These are phyloP conservation scores for Clamator glandarius DNA, from an alignment of 2,797 vertebrate species.

Conservation along the genomic window DNA sequence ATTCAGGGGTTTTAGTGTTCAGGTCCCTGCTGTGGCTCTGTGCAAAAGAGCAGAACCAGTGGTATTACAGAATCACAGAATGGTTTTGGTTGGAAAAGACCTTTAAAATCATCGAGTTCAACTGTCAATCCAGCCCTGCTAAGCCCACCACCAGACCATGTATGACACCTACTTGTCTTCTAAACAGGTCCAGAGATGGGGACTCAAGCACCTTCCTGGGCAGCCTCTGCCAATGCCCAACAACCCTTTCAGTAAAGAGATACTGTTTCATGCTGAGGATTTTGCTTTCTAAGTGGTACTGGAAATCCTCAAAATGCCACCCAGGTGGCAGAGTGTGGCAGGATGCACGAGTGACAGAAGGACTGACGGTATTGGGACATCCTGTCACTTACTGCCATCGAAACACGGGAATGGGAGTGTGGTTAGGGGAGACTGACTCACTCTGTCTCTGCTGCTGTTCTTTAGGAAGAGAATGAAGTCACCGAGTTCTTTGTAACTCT, in stretches of 20 bases:
- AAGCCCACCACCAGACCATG: too few species aligned
- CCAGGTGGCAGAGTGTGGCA: neutral
- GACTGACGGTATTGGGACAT: neutral
- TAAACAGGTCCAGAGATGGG: too few species aligned
- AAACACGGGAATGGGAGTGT: fast-evolving
- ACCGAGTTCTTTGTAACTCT: conserved; percentile 98
- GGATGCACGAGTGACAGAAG: neutral
- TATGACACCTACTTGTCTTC: too few species aligned
- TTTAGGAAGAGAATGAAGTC: conserved; percentile 98
- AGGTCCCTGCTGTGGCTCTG: neutral
- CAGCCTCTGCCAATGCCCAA: too few species aligned
- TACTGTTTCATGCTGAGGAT: neutral
- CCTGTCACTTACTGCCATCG: neutral
- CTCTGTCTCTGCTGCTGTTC: neutral
- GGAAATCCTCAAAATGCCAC: neutral
- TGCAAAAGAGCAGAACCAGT: neutral
- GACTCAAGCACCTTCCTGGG: too few species aligned
- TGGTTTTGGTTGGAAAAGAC: too few species aligned
- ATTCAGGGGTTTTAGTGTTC: neutral
- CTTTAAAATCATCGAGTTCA: too few species aligned
- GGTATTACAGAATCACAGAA: too few species aligned
- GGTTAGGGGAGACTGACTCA: neutral
- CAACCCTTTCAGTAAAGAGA: too few species aligned
- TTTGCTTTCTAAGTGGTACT: neutral
- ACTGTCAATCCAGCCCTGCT: too few species aligned